Conservation (phyloP, 2,888 invertebrate genomes). For the Kryphioiulus occultus region DNA sequence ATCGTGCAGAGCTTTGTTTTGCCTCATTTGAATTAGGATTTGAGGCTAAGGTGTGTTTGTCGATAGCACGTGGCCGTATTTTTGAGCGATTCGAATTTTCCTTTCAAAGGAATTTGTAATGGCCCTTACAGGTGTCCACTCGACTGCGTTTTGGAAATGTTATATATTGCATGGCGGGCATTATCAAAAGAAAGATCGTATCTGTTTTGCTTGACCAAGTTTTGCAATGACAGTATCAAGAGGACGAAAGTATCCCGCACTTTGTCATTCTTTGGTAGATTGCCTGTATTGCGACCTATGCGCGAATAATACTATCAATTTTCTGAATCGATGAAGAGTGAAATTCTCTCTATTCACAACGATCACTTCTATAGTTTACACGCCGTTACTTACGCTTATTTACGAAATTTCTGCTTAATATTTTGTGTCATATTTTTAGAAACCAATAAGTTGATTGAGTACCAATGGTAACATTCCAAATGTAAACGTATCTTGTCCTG, state of each 20-base stretch:
- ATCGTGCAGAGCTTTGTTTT: not conserved
- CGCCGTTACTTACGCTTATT: not conserved
- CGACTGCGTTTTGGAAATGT: not conserved
- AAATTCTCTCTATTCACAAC: not conserved
- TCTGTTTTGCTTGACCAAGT: not conserved
- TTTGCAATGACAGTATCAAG: not conserved
- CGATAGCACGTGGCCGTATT: not conserved
- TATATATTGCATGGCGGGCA: not conserved
- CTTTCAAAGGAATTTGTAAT: not conserved
- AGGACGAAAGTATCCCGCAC: not conserved
- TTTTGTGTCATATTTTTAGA: not conserved
- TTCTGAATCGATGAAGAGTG: not conserved
- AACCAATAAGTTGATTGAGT: too few relatives aligned
- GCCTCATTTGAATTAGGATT: not conserved
- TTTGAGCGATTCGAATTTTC: not conserved
- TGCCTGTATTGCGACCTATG: not conserved
- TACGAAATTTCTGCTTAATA: not conserved
- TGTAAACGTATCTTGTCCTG: too few relatives aligned
- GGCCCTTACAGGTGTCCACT: not conserved
- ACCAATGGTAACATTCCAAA: too few relatives aligned
- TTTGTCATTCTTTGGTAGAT: not conserved
- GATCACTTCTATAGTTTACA: not conserved
- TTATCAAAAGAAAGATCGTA: conserved; percentile 5
- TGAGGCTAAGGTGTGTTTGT: not conserved
- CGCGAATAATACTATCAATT: not conserved